These are phyloP conservation scores for Lepidocyrtoides sp. DNA, from an alignment of 2,888 invertebrate species.

Conservation along the genomic window DNA sequence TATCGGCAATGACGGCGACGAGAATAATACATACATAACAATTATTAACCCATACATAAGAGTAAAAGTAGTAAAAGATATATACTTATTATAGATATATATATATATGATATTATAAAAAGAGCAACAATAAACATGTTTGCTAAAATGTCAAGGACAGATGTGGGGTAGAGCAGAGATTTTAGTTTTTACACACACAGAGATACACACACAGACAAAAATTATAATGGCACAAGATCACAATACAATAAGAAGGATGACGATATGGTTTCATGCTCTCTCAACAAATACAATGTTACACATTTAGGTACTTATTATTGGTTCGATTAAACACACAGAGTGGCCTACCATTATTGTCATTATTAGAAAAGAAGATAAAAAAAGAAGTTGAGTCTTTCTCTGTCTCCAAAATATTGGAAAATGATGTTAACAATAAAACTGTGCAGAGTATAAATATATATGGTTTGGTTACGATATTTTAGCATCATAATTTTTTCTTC, in stretches of 20 bases:
- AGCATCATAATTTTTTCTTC: background rate
- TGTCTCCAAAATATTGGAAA: background rate
- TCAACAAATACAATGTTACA: background rate
- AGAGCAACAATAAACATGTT: conserved; percentile 12
- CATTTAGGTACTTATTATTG: background rate
- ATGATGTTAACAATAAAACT: background rate
- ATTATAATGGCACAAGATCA: conserved; percentile 14
- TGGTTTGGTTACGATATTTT: too few species aligned
- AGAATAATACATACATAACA: background rate
- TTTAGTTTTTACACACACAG: conserved; percentile 23
- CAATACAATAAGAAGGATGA: background rate
- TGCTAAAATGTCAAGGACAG: conserved; percentile 65
- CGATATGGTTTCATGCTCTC: background rate
- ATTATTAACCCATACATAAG: background rate
- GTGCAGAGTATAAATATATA: too few species aligned
- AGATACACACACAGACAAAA: conserved; percentile 30
- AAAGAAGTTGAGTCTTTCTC: background rate
- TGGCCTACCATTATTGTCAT: background rate
- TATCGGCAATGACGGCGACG: background rate
- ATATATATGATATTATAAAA: conserved; percentile 1
- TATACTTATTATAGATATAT: background rate
- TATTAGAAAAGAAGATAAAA: background rate
- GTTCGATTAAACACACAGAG: background rate
- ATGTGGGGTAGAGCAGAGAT: conserved; percentile 42
- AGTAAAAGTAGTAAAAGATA: conserved; percentile 15